phyloP scores from a whole-genome alignment of 2,113 vertebrate genomes.

The Passer montanus region DNA sequence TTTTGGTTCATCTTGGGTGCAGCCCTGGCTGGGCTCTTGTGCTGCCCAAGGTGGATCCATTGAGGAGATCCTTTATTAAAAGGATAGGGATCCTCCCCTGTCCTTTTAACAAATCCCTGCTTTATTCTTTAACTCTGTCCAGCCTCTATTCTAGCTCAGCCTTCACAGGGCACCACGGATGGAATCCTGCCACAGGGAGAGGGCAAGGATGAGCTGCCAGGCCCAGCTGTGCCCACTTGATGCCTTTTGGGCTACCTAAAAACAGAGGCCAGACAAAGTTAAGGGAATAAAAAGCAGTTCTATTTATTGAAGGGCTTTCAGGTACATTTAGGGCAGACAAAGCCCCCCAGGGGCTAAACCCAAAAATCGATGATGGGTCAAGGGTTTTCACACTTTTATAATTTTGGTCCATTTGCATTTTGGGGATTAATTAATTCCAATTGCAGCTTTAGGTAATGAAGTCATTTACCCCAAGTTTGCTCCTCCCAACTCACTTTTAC shows the following conservation, averaged over 20 bases:
- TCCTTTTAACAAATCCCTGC: no score
- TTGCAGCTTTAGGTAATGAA: background rate
- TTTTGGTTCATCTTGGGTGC: no score
- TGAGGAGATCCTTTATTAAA: no score
- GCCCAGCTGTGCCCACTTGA: background rate
- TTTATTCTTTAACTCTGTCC: no score
- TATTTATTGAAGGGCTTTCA: background rate
- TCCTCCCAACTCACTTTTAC: background rate
- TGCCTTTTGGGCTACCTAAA: background rate
- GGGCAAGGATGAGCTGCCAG: background rate
- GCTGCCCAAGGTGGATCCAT: no score
- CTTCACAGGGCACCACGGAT: background rate
- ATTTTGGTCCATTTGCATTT: background rate
- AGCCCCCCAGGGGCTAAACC: background rate
- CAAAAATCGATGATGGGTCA: background rate
- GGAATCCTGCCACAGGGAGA: background rate
- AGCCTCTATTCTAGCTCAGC: no score
- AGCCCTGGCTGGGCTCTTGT: no score
- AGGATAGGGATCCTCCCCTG: no score
- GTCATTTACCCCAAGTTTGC: background rate
- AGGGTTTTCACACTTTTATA: background rate
- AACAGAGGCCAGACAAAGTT: background rate
- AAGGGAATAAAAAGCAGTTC: background rate
- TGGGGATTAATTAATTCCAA: background rate
- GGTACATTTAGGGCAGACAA: no score